Conservation (phyloP, 2,797 vertebrate genomes). For the Syngnathus acus region DNA sequence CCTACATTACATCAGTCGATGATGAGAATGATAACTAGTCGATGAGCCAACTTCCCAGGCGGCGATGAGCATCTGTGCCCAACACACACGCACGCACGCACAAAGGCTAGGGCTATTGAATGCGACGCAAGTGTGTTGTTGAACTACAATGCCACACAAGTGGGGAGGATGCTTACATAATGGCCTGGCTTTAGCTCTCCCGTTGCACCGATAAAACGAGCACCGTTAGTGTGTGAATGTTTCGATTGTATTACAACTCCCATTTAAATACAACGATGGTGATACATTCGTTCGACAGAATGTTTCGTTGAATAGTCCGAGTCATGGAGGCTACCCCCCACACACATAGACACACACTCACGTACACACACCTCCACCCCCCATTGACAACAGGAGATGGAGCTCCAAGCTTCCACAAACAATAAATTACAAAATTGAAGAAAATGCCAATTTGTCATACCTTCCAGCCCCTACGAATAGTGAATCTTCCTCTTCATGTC, state of each 20-base stretch:
- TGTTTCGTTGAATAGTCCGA: slow-evolving; percentile 57
- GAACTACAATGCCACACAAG: slow-evolving; percentile 46
- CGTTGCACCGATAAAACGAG: not conserved
- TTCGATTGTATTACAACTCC: not conserved
- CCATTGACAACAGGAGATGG: slow-evolving; percentile 48
- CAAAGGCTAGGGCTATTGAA: slow-evolving; percentile 60
- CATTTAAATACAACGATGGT: not conserved
- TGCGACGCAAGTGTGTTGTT: slow-evolving; percentile 51
- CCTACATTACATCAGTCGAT: not conserved
- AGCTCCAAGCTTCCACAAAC: slow-evolving; percentile 27
- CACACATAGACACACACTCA: slow-evolving; percentile 4
- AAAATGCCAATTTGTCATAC: slow-evolving; percentile 41
- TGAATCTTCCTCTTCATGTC: slow-evolving; percentile 78
- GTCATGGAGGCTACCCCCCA: slow-evolving; percentile 58
- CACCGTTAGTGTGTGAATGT: not conserved
- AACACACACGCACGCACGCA: slow-evolving; percentile 55
- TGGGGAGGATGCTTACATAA: slow-evolving; percentile 48
- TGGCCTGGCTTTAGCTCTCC: slow-evolving; percentile 17
- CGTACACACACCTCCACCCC: not conserved
- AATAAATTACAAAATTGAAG: slow-evolving; percentile 16
- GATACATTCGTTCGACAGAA: not conserved
- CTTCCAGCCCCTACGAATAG: slow-evolving; percentile 74
- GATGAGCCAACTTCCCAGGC: slow-evolving; percentile 13
- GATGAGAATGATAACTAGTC: not conserved
- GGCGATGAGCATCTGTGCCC: slow-evolving; percentile 22